Conservation (phyloP, 2,113 vertebrate species). For the Oreochromis aureus region DNA sequence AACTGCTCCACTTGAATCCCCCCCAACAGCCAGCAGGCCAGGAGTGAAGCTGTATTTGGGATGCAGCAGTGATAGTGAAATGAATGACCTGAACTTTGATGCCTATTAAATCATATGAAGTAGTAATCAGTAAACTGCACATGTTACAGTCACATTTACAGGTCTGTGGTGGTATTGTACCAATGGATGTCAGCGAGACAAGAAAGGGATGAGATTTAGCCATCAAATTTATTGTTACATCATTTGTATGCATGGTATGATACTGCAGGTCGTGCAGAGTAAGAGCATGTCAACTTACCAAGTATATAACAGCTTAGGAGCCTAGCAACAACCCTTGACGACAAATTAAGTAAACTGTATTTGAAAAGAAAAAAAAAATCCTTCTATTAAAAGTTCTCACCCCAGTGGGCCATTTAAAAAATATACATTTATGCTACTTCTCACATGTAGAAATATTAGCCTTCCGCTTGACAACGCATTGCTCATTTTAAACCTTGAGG, state of each 20-base stretch:
- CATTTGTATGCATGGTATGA: not conserved
- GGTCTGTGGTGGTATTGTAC: not conserved
- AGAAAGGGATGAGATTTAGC: not conserved
- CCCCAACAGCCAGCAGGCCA: not conserved
- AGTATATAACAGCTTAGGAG: not conserved
- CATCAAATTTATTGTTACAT: not conserved
- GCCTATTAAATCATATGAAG: not conserved
- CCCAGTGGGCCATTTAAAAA: not conserved
- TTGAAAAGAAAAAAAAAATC: not conserved
- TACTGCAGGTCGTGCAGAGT: not conserved
- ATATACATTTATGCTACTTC: not conserved
- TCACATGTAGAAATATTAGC: slow-evolving; percentile 2
- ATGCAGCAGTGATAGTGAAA: not conserved
- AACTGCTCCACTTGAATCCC: not conserved
- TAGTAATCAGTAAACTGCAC: not conserved
- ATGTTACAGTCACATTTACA: not conserved
- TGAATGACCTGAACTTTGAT: slow-evolving; percentile 21
- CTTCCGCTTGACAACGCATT: slow-evolving; percentile 21
- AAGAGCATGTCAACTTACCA: not conserved
- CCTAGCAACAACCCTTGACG: not conserved
- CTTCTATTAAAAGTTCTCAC: not conserved
- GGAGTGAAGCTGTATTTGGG: not conserved
- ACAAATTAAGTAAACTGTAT: not conserved
- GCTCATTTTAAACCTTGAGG: slow-evolving; percentile 18
- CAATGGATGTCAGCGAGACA: not conserved